These are phyloP conservation scores for Tetragonula clypearis DNA, from an alignment of 1,140 invertebrate genomes.

Conservation along the genomic window DNA sequence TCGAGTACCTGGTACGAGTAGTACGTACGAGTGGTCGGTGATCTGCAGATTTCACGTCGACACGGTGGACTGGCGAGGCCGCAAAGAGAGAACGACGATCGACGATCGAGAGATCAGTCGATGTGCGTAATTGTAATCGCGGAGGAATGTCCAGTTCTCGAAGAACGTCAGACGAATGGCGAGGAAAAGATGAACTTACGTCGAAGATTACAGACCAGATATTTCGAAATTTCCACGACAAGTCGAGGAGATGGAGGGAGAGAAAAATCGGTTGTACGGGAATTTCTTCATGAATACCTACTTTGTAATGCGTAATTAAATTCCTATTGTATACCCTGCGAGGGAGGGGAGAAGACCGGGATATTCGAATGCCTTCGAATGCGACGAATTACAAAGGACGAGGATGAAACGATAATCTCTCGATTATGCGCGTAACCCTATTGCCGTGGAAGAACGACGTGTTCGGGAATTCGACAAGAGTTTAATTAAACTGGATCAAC, in stretches of 20 bases:
- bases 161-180: too few species aligned
- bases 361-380: not conserved
- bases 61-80: not conserved
- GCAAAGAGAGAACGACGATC: not conserved
- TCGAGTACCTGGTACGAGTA: not conserved
- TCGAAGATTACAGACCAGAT: too few species aligned
- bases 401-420: not conserved
- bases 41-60: not conserved
- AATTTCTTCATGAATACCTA: not conserved
- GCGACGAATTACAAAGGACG: not conserved
- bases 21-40: not conserved
- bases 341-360: too few species aligned
- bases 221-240: too few species aligned
- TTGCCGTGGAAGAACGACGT: not conserved
- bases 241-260: too few species aligned
- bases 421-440: not conserved
- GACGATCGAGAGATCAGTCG: not conserved
- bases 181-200: too few species aligned
- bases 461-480: conserved; percentile 21
- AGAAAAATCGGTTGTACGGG: not conserved
- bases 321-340: too few species aligned
- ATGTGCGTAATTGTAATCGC: too few species aligned
- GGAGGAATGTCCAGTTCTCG: too few species aligned
- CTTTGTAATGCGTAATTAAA: too few species aligned
- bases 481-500: conserved; percentile 39